A percentile compares a stretch with the other conserved stretches of the same genome.
Conservation (phyloP, 2,113 vertebrate species). For the Anthoscopus minutus region DNA sequence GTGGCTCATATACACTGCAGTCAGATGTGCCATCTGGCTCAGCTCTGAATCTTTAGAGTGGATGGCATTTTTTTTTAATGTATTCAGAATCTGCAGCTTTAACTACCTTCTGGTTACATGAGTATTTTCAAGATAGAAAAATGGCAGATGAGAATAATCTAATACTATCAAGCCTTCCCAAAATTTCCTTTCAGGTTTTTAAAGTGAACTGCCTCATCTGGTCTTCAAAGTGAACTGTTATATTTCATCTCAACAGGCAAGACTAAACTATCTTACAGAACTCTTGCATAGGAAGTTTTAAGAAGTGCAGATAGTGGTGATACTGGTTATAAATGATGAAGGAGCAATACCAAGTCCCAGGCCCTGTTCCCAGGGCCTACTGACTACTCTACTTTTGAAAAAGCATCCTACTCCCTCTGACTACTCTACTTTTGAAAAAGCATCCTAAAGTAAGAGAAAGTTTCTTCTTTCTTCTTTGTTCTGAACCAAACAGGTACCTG, state of each 20-base stretch:
- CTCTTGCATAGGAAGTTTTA: neutral
- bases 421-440: neutral
- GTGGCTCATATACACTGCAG: neutral
- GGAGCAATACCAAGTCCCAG: neutral
- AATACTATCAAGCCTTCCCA: neutral
- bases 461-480: neutral
- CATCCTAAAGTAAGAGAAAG: neutral
- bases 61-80: neutral
- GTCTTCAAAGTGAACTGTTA: neutral
- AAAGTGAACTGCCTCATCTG: neutral
- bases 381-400: neutral
- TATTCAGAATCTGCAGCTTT: neutral
- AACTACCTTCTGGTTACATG: neutral
- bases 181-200: neutral
- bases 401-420: neutral
- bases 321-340: rapidly evolving
- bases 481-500: neutral
- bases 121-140: neutral
- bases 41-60: neutral
- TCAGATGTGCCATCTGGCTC: constrained; percentile 13
- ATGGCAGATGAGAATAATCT: neutral
- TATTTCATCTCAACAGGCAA: neutral
- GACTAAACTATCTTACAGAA: neutral
- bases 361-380: neutral
- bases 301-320: neutral